Percentiles rank a stretch among this genome's conserved stretches.
Evolutionary conservation across 30 jellyfish, hydroid and myxozoan genomes (phyloP).

Genomic region (Catostylus mosaicus): DNA sequence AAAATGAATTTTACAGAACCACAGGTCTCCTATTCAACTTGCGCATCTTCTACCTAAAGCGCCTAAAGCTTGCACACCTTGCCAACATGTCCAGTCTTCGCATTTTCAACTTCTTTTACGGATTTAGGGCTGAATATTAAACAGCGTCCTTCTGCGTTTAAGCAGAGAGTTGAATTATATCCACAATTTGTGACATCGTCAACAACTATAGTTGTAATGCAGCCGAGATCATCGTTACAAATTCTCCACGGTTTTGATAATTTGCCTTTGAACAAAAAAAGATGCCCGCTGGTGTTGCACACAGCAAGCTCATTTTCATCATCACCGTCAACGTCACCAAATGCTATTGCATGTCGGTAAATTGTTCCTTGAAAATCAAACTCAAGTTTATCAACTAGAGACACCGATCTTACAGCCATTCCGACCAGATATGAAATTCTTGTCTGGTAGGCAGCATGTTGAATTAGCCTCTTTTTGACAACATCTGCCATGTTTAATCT

Average conservation of each 20-base stretch:
- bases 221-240: slow-evolving; percentile 63
- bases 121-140: slow-evolving; percentile 28
- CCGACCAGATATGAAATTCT: too few species aligned
- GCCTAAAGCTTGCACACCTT: too few species aligned
- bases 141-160: slow-evolving; percentile 66
- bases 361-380: slow-evolving; percentile 84
- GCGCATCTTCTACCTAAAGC: too few species aligned
- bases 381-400: slow-evolving; percentile 82
- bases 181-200: slow-evolving; percentile 47
- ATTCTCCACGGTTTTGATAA: slow-evolving; percentile 73
- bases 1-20: too few species aligned
- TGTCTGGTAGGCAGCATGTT: background rate
- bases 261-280: slow-evolving; percentile 80
- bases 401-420: slow-evolving; percentile 76
- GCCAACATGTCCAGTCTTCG: background rate
- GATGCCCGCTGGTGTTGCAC: slow-evolving; percentile 83
- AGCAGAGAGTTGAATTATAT: slow-evolving; percentile 8
- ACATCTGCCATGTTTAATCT: background rate
- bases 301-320: slow-evolving; percentile 82
- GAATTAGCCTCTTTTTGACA: background rate
- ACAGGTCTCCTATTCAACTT: background rate
- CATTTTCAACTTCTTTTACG: background rate
- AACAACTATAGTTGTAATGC: slow-evolving; percentile 52
- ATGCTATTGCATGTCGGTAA: slow-evolving; percentile 77
- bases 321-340: slow-evolving; percentile 92